phyloP scores from a whole-genome alignment of 2,113 vertebrate species.

The Prochilodus magdalenae region DNA sequence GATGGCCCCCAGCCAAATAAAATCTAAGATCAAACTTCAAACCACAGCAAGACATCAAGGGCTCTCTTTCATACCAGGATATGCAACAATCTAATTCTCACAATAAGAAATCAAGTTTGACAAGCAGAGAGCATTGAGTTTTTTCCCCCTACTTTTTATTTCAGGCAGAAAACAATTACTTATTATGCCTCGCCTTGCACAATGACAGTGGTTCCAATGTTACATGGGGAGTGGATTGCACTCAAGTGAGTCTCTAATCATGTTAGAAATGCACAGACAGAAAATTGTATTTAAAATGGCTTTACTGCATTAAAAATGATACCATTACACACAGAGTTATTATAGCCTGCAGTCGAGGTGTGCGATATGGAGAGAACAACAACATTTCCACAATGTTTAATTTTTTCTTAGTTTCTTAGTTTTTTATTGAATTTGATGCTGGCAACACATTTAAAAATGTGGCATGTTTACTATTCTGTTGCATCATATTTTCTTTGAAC shows the following conservation, averaged over 20 bases:
- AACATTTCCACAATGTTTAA: too few relatives aligned
- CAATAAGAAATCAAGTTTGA: constrained; percentile 57
- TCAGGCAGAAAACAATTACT: constrained; percentile 46
- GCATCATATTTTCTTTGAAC: too few relatives aligned
- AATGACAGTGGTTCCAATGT: constrained; percentile 44
- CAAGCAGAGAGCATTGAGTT: constrained; percentile 45
- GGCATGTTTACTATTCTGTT: too few relatives aligned
- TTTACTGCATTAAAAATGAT: not conserved
- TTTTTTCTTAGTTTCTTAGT: too few relatives aligned
- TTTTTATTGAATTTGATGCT: too few relatives aligned
- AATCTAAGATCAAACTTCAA: constrained; percentile 59
- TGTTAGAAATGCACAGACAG: not conserved
- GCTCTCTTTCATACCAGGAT: constrained; percentile 44
- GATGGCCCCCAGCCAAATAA: constrained; percentile 59
- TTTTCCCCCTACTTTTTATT: constrained; percentile 50
- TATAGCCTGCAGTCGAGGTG: not conserved
- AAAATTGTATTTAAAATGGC: not conserved
- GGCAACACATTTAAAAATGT: too few relatives aligned
- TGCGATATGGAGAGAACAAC: too few relatives aligned
- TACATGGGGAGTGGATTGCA: constrained; percentile 22
- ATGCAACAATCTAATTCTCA: constrained; percentile 46
- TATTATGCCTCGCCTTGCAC: constrained; percentile 33
- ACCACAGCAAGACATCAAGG: constrained; percentile 54
- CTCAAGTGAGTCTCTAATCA: constrained; percentile 22
- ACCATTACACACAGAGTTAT: not conserved